Percentiles rank a stretch among this genome's conserved stretches.
Conservation (phyloP, 2,888 invertebrate species). For the Muscina levida region DNA sequence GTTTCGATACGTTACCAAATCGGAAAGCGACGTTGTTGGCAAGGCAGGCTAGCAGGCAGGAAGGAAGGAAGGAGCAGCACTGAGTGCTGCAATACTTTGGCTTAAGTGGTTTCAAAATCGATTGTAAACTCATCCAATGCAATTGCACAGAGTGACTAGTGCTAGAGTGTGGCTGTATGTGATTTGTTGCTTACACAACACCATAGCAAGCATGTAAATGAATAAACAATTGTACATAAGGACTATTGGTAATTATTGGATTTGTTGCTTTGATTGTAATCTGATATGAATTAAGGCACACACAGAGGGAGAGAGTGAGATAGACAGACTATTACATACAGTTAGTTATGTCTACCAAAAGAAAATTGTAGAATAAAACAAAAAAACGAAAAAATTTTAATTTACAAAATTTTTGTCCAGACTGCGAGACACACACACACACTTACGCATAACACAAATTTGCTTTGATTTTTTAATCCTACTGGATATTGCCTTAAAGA, state of each 20-base stretch:
- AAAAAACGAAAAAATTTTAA: background rate
- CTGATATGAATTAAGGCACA: background rate
- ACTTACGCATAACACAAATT: too few relatives aligned
- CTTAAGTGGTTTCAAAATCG: conserved; percentile 6
- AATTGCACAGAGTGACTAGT: too few relatives aligned
- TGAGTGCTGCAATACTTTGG: background rate
- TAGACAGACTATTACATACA: too few relatives aligned
- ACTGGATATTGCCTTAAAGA: background rate
- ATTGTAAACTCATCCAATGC: too few relatives aligned
- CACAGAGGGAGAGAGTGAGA: too few relatives aligned
- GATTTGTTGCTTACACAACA: too few relatives aligned
- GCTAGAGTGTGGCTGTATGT: too few relatives aligned
- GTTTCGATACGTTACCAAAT: conserved; percentile 1
- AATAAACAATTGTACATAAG: background rate
- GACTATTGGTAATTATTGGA: background rate
- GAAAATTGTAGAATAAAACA: background rate
- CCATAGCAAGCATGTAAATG: background rate
- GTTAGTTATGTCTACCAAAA: background rate
- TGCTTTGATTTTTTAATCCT: conserved; percentile 9
- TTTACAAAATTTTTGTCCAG: background rate
- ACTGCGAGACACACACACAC: too few relatives aligned
- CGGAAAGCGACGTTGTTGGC: background rate
- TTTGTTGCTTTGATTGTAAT: background rate
- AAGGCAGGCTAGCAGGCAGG: background rate
- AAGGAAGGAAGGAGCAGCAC: background rate